phyloP scores from a whole-genome alignment of 2,113 vertebrate species.

The human region DNA sequence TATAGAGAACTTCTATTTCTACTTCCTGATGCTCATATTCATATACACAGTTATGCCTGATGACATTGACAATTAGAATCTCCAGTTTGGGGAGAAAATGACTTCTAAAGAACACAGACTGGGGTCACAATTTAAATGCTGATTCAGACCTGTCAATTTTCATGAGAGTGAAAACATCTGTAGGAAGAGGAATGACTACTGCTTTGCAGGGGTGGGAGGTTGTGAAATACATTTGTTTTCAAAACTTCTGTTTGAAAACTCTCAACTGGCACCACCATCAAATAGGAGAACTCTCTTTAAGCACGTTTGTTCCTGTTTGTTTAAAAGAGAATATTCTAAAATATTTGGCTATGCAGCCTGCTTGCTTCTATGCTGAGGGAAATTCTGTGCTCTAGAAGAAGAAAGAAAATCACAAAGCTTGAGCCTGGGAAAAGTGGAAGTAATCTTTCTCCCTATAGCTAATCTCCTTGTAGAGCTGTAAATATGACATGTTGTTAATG shows the following conservation, averaged over 20 bases:
- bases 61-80: not conserved
- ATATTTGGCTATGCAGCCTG: not conserved
- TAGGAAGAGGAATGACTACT: not conserved
- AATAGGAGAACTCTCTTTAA: not conserved
- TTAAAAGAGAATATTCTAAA: constrained; percentile 17
- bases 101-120: not conserved
- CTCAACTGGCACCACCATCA: not conserved
- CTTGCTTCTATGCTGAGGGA: not conserved
- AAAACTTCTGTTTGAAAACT: constrained; percentile 45
- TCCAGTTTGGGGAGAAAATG: not conserved
- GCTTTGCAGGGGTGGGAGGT: not conserved
- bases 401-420: constrained; percentile 12
- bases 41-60: not conserved
- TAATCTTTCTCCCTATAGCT: constrained; percentile 55
- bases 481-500: constrained; percentile 54
- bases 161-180: not conserved
- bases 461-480: constrained; percentile 55
- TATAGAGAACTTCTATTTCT: not conserved
- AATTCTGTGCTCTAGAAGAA: constrained; percentile 2
- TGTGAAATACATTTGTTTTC: not conserved
- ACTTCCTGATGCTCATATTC: not conserved
- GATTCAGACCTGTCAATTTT: not conserved
- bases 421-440: constrained; percentile 74
- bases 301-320: constrained; percentile 47
- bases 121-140: not conserved